A percentile compares a stretch with the other conserved stretches of the same genome.
Evolutionary conservation across 2,113 vertebrate genomes (phyloP).

Genomic region (Phyllostomus hastatus): DNA sequence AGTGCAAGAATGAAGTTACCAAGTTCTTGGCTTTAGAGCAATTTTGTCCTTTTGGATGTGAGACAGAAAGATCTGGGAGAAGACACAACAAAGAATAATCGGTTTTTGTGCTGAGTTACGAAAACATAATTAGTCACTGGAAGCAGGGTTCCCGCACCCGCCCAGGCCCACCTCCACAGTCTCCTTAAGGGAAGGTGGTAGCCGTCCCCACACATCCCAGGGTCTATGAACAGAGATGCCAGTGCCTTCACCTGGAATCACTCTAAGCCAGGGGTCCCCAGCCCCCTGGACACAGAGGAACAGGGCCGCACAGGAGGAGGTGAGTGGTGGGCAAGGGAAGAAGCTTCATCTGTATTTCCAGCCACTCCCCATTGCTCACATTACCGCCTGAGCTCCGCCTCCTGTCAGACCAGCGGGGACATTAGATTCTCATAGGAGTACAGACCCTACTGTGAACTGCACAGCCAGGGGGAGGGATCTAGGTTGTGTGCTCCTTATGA

Average conservation of each 20-base stretch:
- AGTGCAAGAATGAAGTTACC: neutral
- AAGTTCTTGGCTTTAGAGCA: neutral
- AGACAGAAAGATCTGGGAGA: neutral
- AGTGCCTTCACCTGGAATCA: neutral
- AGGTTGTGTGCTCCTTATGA: too few species aligned
- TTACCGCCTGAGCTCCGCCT: too few species aligned
- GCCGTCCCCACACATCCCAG: neutral
- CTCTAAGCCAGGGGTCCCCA: neutral
- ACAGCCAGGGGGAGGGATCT: too few species aligned
- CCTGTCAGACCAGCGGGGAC: too few species aligned
- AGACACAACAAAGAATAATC: neutral
- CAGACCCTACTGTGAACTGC: too few species aligned
- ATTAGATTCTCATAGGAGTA: too few species aligned
- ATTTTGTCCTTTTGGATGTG: neutral
- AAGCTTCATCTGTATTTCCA: too few species aligned
- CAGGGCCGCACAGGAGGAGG: too few species aligned
- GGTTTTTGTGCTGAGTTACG: neutral
- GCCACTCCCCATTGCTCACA: too few species aligned
- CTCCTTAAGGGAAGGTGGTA: neutral
- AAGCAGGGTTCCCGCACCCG: neutral
- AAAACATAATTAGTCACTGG: neutral
- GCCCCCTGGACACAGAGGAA: too few species aligned
- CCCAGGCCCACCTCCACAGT: too few species aligned
- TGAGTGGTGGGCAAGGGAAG: too few species aligned
- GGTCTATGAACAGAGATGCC: neutral